Evolutionary conservation across 2,888 invertebrate genomes (phyloP), one percentile per base, ranked within the genome.

Genomic region (Cyaniris semiargus): DNA sequence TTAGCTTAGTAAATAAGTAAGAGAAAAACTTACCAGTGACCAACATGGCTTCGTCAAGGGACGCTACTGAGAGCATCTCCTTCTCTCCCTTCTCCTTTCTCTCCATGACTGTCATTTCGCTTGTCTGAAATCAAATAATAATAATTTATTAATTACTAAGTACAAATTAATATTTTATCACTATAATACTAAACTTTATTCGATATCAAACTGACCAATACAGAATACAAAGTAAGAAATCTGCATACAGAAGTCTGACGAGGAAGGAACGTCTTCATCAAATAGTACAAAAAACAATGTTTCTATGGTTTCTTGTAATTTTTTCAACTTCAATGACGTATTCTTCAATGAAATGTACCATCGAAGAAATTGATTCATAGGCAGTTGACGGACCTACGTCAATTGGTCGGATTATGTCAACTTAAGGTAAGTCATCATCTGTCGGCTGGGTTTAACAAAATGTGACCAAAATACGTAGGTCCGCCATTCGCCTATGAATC

Each of bases 41-140:
- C 79, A 91, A 31, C 92, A 93, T 92, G 13, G 93, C 92, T 58
- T 92, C 92, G 77, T 93, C 93, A 15, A 93, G 83, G 0, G 88
- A 85, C 5, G 87, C 87, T 18, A 85, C 82, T 8, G 83, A 79
- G 31, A 83, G 83, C 66, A 86, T 86, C n/a, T 76, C 78, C 80
- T 85, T 87, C 48, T 76, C 80, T 4, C 79, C 80, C 75, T 86
- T 88, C 71, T 83, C 83, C 31, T 83, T 78, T 53, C 81, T 81
- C 6, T 84, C 84, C 79, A 84, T 87, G 13, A 84, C 83, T 6
- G 82, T 84, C 88, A 89, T 74, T 53, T 27, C 88, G 48, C 72
- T 58, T 71, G 70, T 58, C 81, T 83, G 79, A 60, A 81, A 79
- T 5, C 3, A 38, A 78, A 66, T 34, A n/a, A 66, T 70, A 5